A percentile compares a stretch with the other conserved stretches of the same genome.
Evolutionary conservation across 2,797 vertebrate genomes (phyloP).

Genomic region (Lutjanus argentimaculatus): DNA sequence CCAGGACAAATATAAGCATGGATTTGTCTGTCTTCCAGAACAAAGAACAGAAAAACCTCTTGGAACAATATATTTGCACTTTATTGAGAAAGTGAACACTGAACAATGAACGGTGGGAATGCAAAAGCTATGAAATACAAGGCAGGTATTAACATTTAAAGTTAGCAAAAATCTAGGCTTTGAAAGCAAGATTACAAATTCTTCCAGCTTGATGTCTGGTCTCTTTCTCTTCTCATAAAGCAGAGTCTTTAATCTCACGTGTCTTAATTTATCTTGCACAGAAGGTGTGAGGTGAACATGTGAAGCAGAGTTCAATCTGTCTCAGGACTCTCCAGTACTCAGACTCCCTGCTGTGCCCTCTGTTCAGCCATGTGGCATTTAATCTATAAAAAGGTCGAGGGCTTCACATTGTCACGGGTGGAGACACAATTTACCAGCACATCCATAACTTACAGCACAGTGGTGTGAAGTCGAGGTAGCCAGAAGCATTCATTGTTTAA

Average conservation of each 20-base stretch:
- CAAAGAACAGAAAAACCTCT: background rate
- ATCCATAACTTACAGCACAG: constrained; percentile 17
- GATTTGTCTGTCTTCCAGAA: background rate
- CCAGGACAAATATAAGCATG: background rate
- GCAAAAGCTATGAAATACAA: constrained; percentile 40
- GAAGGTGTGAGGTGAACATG: constrained; percentile 30
- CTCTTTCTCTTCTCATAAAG: constrained; percentile 10
- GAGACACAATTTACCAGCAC: constrained; percentile 20
- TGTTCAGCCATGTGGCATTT: constrained; percentile 44
- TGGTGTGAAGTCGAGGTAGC: constrained; percentile 40
- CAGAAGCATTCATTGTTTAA: constrained; percentile 36
- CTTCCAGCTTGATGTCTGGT: constrained; percentile 2
- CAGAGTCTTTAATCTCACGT: background rate
- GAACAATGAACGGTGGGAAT: constrained; percentile 27
- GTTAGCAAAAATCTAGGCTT: constrained; percentile 30
- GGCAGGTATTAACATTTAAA: constrained; percentile 31
- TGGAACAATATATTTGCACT: constrained; percentile 45
- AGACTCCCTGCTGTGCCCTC: background rate
- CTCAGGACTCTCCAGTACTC: constrained; percentile 21
- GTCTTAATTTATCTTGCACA: constrained; percentile 26
- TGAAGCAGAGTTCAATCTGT: constrained; percentile 18
- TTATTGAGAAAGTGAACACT: constrained; percentile 65
- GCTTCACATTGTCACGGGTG: constrained; percentile 22
- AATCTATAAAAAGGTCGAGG: constrained; percentile 50
- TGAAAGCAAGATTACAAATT: constrained; percentile 19